phyloP scores from a whole-genome alignment of 1,140 invertebrate species.

The Bombus fervidus region DNA sequence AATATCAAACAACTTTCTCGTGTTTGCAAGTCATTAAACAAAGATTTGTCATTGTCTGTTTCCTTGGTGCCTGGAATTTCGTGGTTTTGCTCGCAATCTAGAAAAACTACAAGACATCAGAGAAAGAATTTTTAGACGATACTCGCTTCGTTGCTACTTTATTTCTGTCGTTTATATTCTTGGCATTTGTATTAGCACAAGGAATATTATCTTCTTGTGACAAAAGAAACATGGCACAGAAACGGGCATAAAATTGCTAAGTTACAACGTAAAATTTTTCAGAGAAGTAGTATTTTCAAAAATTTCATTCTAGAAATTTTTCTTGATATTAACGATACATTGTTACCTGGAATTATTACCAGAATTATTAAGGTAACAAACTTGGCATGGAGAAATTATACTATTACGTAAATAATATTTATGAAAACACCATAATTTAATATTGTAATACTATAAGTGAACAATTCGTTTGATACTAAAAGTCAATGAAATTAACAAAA shows the following conservation, averaged over 20 bases:
- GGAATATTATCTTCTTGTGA: background rate
- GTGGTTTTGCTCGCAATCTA: background rate
- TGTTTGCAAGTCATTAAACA: background rate
- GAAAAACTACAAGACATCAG: background rate
- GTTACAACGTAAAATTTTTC: background rate
- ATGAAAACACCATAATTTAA: background rate
- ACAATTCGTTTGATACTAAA: background rate
- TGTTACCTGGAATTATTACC: background rate
- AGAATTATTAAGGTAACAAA: background rate
- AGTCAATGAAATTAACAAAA: background rate
- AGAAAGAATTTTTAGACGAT: constrained; percentile 1
- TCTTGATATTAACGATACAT: background rate
- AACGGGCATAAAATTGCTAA: background rate
- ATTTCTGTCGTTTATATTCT: background rate
- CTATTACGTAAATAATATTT: background rate
- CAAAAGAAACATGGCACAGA: background rate
- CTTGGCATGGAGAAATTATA: too few relatives aligned
- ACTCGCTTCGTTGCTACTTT: background rate
- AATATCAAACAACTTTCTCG: background rate
- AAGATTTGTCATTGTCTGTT: background rate
- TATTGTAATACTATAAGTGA: background rate
- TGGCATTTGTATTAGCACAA: background rate
- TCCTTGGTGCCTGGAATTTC: background rate
- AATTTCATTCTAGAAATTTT: background rate
- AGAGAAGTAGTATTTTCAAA: too few relatives aligned